Evolutionary conservation across 2,888 invertebrate species (phyloP), one percentile per base, ranked within the genome.

Genomic region (Callosobruchus maculatus): DNA sequence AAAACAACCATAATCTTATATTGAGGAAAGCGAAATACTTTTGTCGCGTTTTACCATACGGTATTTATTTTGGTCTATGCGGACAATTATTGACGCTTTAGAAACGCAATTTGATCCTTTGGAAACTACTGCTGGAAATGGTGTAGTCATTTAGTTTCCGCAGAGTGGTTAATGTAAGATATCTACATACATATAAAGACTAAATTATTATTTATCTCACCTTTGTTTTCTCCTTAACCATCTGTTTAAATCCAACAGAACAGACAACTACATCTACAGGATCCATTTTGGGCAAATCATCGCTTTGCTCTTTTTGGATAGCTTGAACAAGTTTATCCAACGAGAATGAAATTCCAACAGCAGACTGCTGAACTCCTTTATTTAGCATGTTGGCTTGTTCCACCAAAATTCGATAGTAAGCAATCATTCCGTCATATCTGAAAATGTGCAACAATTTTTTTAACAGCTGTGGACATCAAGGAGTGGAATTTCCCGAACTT

Each of bases 371-470:
- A 21, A 83, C 75, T 73, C 83, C 84, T 74, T 80, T 82, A 26
- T 77, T 80, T 7, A 77, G 72, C 76, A 82, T 81, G 74, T 80
- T 82, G 2, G 82, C 83, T 72, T 83, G 82, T 66, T 83, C 83
- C 74, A 84, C 80, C 21, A 83, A 87, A 77, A 89, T 91, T 87
- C 93, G 91, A 82, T 93, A 94, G 72, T 92, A 91, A 72, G 90
- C 88, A 20, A 98, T 90, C 88, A 97, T 90, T 13, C 90, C 90
- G 85, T 98, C 97, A 82, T 97, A 98, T 80, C 97, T 91, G 30
- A 49, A 49, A 49, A 7, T 1, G 49, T 49, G 13, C 13, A 0
- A 49, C 1, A 49, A 13, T 1, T 49, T 49, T 26, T n/a, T n/a
- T n/a, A n/a, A n/a, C n/a, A n/a, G n/a, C n/a, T n/a, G n/a, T n/a